phyloP scores from a whole-genome alignment of 2,888 invertebrate genomes.

The Protodeltote pygarga region DNA sequence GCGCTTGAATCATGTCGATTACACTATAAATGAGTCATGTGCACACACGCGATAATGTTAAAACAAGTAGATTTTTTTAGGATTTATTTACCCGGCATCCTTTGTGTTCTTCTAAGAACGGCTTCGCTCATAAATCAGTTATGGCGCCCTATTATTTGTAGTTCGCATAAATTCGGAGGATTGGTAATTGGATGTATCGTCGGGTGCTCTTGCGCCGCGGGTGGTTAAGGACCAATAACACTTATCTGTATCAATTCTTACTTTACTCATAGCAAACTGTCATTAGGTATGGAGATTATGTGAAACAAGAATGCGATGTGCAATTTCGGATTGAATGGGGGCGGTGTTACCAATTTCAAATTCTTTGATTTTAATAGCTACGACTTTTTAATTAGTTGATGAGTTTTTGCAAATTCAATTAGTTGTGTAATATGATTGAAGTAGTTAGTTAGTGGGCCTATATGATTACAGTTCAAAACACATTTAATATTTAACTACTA shows the following conservation, averaged over 20 bases:
- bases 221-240: conserved; percentile 55
- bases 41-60: conserved; percentile 68
- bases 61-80: conserved; percentile 73
- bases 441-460: background rate
- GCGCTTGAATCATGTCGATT: conserved; percentile 78
- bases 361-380: background rate
- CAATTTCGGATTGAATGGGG: no score
- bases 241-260: conserved; percentile 45
- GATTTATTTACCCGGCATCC: no score
- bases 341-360: no score
- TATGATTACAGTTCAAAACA: conserved; percentile 19
- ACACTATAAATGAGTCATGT: conserved; percentile 74
- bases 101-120: conserved; percentile 74
- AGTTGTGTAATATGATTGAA: conserved; percentile 4
- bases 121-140: conserved; percentile 77
- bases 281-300: conserved; percentile 16
- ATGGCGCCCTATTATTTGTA: conserved; percentile 84
- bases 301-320: no score
- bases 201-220: conserved; percentile 63
- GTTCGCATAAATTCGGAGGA: conserved; percentile 74
- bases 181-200: conserved; percentile 66
- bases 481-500: conserved; percentile 4
- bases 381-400: background rate
- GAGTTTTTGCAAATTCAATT: background rate
- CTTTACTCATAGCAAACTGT: conserved; percentile 28